Base-by-base conservation (phyloP, 2,797 vertebrate species). In the Myripristis murdjan region DNA sequence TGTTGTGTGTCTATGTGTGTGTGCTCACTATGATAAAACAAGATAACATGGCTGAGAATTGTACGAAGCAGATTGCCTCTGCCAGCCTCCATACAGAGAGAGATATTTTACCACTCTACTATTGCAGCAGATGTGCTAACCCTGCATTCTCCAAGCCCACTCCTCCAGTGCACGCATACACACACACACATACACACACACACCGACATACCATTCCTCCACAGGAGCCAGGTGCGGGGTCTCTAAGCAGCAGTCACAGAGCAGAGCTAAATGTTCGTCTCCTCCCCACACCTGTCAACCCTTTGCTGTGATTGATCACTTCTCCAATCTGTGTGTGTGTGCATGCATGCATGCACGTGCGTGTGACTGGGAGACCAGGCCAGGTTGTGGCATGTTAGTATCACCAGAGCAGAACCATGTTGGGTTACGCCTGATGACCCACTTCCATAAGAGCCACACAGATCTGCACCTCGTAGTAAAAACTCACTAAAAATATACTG, bases 31-130 rank as follows among this genome's bases (percentile, higher is more conserved):
- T 71, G 58, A 62, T 71, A 68, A 55, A 70, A 68, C 63, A 60
- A 55, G 56, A 66, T 64, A 70, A 75, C 68, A 75, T 28, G 58
- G 48, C 37, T 62, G 46, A 67, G 67, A 84, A 77, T 77, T 49
- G 62, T 51, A 66, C 56, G 79, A 78, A 80, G 63, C 78, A 86
- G 84, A 83, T 85, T 85, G 77, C 64, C 54, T 60, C 75, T 86
- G 85, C 82, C 83, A 82, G 24, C 63, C 52, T 60, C 70, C 80
- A 83, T 83, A 70, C 49, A 80, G 47, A 57, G 59, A 69, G 22
- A 80, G 33, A 81, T 85, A 82, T 83, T 80, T 87, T 81, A 87
- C 70, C 70, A 46, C 28, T 73, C 56, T 75, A 31, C 70, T 35
- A 63, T 72, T 66, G 64, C 57, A 81, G 63, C 82, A 84, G 79